Base-by-base conservation (phyloP, 2,113 vertebrate species). In the Isichthys henryi region DNA sequence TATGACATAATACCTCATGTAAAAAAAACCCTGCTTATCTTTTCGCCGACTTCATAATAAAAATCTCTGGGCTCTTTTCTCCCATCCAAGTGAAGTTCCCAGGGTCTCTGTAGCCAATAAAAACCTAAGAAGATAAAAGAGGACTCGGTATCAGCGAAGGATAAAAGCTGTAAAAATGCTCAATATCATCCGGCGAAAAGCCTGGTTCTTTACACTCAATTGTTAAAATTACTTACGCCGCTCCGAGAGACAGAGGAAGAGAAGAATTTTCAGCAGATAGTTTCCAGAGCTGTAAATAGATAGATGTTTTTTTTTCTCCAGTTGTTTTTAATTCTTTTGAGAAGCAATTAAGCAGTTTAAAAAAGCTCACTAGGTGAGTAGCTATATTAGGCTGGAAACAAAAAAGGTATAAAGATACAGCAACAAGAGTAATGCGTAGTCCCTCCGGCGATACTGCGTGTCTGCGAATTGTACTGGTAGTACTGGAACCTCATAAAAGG, bases 101-200 rank as follows among this genome's bases (percentile, higher is more conserved):
- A 96, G 94, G 94, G 95, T 94, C 94, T 93, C 91, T 92, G 92
- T 92, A 93, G 94, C 94, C 95, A 95, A 95, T 96, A 96, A 96
- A 96, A 96, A 94, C 90, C 93, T 93, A 95, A 95, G 92, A 92
- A 95, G 95, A 96, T 96, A 95, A 96, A 96, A 96, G 94, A 93
- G 92, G 92, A 94, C 91, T 92, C 91, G 94, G 94, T 94, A 96
- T 95, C 95, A 95, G 94, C 93, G 94, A 92, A 92, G 95, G 94
- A 95, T 95, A 93, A 94, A 95, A 95, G 95, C 95, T 94, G 94
- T 95, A 96, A 86, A 94, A 86, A 94, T 94, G 91, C 95, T 96
- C 95, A 95, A 95, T 96, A 96, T 96, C 95, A 96, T 95, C 95
- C 95, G 93, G 93, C 95, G 93, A 96, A 95, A 93, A 94, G 92